Base-by-base conservation (phyloP, 1,140 invertebrate genomes). In the Physella acuta region DNA sequence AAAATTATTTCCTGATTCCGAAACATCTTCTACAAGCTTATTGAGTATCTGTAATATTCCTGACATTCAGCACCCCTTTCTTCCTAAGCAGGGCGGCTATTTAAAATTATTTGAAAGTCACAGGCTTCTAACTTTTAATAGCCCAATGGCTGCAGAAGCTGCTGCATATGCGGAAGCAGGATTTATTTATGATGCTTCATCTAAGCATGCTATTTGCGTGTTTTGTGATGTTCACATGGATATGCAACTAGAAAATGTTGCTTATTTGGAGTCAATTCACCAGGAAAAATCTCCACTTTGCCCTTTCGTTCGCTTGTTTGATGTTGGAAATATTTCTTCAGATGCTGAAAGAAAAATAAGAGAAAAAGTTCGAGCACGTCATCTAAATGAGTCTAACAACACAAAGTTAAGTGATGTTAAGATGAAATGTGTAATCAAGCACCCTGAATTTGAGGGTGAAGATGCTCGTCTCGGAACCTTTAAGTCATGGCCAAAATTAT, bases 371-470 rank as follows among this genome's bases (percentile, higher is more conserved):
- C 11, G 16, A 31, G 24, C 30, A 49, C 39, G 70, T 26, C 53
- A 65, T 0, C 49, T 70, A 11, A 61, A 63, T 8, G 30, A 24
- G 3, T 5, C 36, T 39, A 4, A 59, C 1, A 71, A 60, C 28
- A 36, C 37, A 51, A 39, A 36, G 20, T 31, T 34, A n/a, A 44
- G 56, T 36, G 36, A 58, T 28, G 20, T 58, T 0, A 66, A 65
- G 39, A 16, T 11, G 0, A 71, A 65, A 49, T 72, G 66, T 49
- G 34, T 51, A 14, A 39, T 71, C 36, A 62, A 51, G 24, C 66
- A 71, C 30, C 72, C 72, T 56, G 63, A 71, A 30, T 73, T 56
- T 60, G 69, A 73, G 31, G 59, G 58, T 30, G 30, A 51, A 51
- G 34, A 33, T 20, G 26, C 28, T 26, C 36, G 72, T 49, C n/a